Conservation (phyloP, 1,140 invertebrate genomes). For the Bathynomus jamesi region DNA sequence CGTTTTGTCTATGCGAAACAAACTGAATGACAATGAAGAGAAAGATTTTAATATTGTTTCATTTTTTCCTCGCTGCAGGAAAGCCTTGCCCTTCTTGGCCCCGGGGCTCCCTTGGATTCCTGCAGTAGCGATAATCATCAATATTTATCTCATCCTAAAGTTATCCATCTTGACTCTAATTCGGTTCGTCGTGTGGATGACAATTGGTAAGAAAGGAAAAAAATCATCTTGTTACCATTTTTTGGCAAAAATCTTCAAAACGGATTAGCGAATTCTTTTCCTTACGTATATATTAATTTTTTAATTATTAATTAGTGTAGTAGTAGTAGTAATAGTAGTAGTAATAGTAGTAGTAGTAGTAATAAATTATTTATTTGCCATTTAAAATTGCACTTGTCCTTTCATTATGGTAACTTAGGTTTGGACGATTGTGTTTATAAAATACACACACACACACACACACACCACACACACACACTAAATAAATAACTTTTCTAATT, state of each 20-base stretch:
- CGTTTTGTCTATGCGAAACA: no score
- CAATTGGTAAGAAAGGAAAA: conserved; percentile 31
- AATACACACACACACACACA: no score
- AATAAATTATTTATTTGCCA: not conserved
- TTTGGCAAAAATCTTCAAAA: no score
- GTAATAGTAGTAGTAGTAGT: not conserved
- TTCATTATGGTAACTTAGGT: no score
- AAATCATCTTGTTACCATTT: not conserved
- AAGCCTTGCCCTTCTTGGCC: conserved; percentile 45
- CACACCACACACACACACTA: no score
- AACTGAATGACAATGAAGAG: no score
- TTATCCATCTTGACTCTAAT: conserved; percentile 52
- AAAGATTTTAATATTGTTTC: no score
- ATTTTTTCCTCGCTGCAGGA: no score
- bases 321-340: not conserved
- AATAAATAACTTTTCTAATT: no score
- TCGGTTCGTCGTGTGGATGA: conserved; percentile 43
- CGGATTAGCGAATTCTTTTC: no score
- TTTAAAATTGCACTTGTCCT: no score
- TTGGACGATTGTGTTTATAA: no score
- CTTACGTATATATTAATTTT: not conserved
- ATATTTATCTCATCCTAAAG: conserved; percentile 90
- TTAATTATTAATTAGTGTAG: not conserved
- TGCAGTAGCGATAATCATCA: conserved; percentile 75
- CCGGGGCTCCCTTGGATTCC: conserved; percentile 83